Conservation (phyloP, 2,797 vertebrate genomes). For the Parauchenoglanis ngamensis region DNA sequence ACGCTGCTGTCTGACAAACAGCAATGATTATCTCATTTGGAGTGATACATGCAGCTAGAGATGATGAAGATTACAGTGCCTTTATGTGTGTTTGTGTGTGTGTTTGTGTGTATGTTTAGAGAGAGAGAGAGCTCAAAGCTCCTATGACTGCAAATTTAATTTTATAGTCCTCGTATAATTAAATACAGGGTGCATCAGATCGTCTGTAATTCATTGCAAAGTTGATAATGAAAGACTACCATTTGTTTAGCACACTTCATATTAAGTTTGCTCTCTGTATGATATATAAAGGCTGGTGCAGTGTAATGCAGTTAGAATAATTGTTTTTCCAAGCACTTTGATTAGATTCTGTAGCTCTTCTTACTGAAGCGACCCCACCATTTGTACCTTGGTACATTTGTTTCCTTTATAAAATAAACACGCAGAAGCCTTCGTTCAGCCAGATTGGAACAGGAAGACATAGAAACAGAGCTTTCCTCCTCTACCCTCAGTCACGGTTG, state of each 20-base stretch:
- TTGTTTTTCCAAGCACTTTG: constrained; percentile 7
- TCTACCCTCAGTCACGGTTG: constrained; percentile 2
- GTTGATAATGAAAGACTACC: constrained; percentile 38
- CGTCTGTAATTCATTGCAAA: constrained; percentile 39
- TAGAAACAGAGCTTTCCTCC: constrained; percentile 17
- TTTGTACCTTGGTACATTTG: constrained; percentile 9
- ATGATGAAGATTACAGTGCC: constrained; percentile 43
- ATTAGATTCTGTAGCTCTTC: constrained; percentile 1
- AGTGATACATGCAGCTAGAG: constrained; percentile 59
- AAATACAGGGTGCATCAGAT: constrained; percentile 38
- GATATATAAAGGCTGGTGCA: constrained; percentile 4
- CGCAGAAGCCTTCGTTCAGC: background rate
- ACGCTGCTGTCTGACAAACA: constrained; percentile 40
- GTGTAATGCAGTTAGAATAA: constrained; percentile 22
- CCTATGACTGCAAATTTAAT: constrained; percentile 8
- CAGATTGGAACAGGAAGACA: constrained; percentile 29
- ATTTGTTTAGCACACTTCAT: constrained; percentile 42
- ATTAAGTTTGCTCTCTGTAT: constrained; percentile 33
- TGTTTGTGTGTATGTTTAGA: background rate
- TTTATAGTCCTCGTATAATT: constrained; percentile 34
- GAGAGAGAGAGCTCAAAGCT: background rate
- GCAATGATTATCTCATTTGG: constrained; percentile 39
- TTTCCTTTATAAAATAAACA: constrained; percentile 2
- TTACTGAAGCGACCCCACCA: no score
- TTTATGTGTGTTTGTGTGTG: constrained; percentile 9